These are phyloP conservation scores for Morpho deidamia DNA, from an alignment of 2,888 invertebrate species.

Conservation along the genomic window DNA sequence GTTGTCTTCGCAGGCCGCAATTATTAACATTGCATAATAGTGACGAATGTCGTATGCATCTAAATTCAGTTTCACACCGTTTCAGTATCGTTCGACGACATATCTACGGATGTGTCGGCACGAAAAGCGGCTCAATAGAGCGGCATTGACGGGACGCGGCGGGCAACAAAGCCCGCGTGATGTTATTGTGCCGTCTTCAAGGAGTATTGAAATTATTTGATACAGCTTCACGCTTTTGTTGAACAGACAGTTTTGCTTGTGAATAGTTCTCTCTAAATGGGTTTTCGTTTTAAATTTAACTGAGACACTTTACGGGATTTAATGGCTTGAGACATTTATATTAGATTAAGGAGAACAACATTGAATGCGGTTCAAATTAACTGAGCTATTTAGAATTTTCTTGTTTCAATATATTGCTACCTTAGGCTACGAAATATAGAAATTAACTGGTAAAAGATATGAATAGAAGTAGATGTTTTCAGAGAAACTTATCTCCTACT, in stretches of 20 bases:
- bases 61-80: neutral
- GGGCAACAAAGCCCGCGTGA: constrained; percentile 7
- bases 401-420: too few relatives aligned
- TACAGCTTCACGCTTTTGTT: constrained; percentile 9
- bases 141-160: constrained; percentile 8
- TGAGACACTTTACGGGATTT: neutral
- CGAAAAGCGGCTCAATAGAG: constrained; percentile 6
- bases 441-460: too few relatives aligned
- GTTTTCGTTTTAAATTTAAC: neutral
- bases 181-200: constrained; percentile 15
- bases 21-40: constrained; percentile 3
- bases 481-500: too few relatives aligned
- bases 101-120: constrained; percentile 1
- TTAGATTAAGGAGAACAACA: too few relatives aligned
- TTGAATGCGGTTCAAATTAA: too few relatives aligned
- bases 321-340: too few relatives aligned
- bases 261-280: constrained; percentile 2
- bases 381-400: too few relatives aligned
- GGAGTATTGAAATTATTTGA: constrained; percentile 22
- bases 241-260: constrained; percentile 1
- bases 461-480: too few relatives aligned
- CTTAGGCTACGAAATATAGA: too few relatives aligned
- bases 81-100: constrained; percentile 1
- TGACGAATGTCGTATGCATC: neutral
- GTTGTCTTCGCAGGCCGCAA: neutral